Conservation (phyloP, 2,888 invertebrate genomes). For the Coleophora flavipennella region DNA sequence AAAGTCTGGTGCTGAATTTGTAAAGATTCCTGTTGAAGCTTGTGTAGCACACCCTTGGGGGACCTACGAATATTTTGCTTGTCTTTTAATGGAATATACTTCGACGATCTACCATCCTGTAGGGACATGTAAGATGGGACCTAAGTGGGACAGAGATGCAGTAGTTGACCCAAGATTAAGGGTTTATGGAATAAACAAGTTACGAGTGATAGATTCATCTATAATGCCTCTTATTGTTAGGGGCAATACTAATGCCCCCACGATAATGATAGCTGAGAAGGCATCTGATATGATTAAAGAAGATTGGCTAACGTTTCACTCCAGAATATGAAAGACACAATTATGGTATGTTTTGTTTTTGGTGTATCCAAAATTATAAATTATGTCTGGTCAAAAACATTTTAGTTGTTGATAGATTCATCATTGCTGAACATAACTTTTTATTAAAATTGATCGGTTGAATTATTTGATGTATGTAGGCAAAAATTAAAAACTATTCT, state of each 20-base stretch:
- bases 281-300: conserved; percentile 84
- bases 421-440: too few species aligned
- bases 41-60: conserved; percentile 73
- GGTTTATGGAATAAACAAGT: conserved; percentile 74
- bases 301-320: conserved; percentile 33
- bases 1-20: conserved; percentile 67
- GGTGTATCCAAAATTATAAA: background rate
- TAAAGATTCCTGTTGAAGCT: conserved; percentile 71
- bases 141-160: conserved; percentile 70
- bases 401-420: too few species aligned
- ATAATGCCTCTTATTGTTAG: conserved; percentile 76
- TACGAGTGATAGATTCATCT: conserved; percentile 79
- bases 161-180: conserved; percentile 77
- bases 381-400: too few species aligned
- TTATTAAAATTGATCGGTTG: too few species aligned
- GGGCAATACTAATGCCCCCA: conserved; percentile 88
- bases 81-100: conserved; percentile 76
- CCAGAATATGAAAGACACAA: background rate
- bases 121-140: conserved; percentile 82
- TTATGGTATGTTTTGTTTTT: too few species aligned
- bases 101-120: conserved; percentile 80
- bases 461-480: too few species aligned
- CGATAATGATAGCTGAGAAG: conserved; percentile 90
- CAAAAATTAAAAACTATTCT: too few species aligned
- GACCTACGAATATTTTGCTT: conserved; percentile 77